Evolutionary conservation across 1,140 invertebrate genomes (phyloP).

Genomic region (Dreissena rostriformis): DNA sequence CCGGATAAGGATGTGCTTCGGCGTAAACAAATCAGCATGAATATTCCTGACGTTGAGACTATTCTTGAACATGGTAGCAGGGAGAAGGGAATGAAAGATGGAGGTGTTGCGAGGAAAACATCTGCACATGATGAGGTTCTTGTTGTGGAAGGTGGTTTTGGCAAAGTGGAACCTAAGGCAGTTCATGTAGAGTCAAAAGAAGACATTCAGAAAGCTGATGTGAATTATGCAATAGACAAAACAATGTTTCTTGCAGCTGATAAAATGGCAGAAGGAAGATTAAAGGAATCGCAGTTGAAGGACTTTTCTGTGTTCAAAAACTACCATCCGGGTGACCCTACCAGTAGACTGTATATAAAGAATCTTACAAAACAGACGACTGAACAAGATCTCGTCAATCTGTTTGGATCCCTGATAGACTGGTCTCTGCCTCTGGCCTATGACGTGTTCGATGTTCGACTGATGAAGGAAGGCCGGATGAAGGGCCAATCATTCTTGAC

Average conservation of each 20-base stretch:
- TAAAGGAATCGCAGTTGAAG: constrained; percentile 85
- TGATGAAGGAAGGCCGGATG: constrained; percentile 98
- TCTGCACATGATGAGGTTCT: not conserved
- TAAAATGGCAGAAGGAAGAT: constrained; percentile 49
- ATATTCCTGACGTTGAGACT: not conserved
- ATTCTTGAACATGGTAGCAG: not conserved
- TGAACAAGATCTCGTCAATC: constrained; percentile 88
- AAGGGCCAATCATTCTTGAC: constrained; percentile 97
- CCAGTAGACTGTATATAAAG: constrained; percentile 93
- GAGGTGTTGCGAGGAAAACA: not conserved
- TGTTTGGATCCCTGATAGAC: constrained; percentile 89
- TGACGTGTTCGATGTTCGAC: constrained; percentile 89
- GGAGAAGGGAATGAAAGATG: not conserved
- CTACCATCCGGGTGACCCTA: constrained; percentile 91
- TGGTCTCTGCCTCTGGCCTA: constrained; percentile 82
- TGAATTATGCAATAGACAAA: constrained; percentile 58
- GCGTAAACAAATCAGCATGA: not conserved
- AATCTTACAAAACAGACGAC: constrained; percentile 93
- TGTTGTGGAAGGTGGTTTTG: constrained; percentile 62
- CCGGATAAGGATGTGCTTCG: constrained; percentile 85
- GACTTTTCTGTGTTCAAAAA: constrained; percentile 92
- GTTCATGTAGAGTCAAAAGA: constrained; percentile 26
- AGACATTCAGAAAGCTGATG: constrained; percentile 54
- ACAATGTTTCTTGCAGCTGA: constrained; percentile 44
- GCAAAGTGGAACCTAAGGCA: constrained; percentile 68